Percentiles rank a stretch among this genome's conserved stretches.
These are phyloP conservation scores for Arge pagana DNA, from an alignment of 2,888 invertebrate genomes.

Conservation along the genomic window DNA sequence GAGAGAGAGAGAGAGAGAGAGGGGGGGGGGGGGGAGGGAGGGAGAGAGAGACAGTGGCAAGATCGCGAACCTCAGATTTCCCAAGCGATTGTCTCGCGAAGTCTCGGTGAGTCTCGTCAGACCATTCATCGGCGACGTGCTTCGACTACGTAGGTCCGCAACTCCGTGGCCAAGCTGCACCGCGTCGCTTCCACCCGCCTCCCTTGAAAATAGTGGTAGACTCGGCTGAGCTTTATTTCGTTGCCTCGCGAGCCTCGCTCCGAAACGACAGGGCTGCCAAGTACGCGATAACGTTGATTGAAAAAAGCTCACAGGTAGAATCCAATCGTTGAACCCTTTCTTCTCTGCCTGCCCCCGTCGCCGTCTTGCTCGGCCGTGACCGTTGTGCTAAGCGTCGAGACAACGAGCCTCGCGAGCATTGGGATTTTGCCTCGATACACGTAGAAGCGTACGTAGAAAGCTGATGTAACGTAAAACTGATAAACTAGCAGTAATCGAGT, in stretches of 20 bases:
- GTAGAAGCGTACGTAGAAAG: too few relatives aligned
- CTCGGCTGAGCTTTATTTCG: slow-evolving; percentile 19
- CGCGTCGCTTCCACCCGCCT: background rate
- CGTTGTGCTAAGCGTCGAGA: slow-evolving; percentile 19
- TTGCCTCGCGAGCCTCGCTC: slow-evolving; percentile 8
- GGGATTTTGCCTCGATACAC: slow-evolving; percentile 16
- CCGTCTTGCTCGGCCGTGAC: slow-evolving; percentile 18
- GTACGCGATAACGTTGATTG: slow-evolving; percentile 47
- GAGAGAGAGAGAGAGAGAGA: slow-evolving; percentile 3
- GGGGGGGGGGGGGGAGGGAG: slow-evolving; percentile 26
- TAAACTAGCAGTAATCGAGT: slow-evolving; percentile 14
- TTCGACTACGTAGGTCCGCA: slow-evolving; percentile 42
- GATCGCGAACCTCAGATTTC: slow-evolving; percentile 51
- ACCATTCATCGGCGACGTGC: slow-evolving; percentile 57
- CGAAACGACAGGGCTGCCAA: slow-evolving; percentile 39
- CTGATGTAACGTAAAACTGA: slow-evolving; percentile 18
- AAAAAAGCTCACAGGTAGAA: slow-evolving; percentile 43
- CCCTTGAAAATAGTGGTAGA: slow-evolving; percentile 2
- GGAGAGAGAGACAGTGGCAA: slow-evolving; percentile 33
- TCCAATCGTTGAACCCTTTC: slow-evolving; percentile 37
- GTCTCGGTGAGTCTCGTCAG: slow-evolving; percentile 53
- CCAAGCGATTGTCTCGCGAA: slow-evolving; percentile 56
- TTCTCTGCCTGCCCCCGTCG: slow-evolving; percentile 16
- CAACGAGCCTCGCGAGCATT: slow-evolving; percentile 15
- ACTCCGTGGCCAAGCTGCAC: slow-evolving; percentile 21